phyloP scores from a whole-genome alignment of 1,140 invertebrate genomes.

The Danaus melanippus region DNA sequence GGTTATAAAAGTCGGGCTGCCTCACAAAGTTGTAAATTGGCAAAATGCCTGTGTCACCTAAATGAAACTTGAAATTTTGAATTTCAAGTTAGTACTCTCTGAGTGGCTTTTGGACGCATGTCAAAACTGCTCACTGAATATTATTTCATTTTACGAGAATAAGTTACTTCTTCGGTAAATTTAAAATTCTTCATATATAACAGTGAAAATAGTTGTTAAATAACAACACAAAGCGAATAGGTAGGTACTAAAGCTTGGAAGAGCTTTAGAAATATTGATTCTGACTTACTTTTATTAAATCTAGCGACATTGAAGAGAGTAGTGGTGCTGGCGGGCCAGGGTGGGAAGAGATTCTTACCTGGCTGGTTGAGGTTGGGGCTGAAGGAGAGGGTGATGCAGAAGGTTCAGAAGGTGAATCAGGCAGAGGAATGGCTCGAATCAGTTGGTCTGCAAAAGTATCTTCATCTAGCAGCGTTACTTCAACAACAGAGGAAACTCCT shows the following conservation, averaged over 20 bases:
- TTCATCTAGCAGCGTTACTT: slow-evolving; percentile 40
- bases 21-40: slow-evolving; percentile 21
- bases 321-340: slow-evolving; percentile 75
- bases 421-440: slow-evolving; percentile 52
- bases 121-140: slow-evolving; percentile 19
- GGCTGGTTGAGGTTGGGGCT: slow-evolving; percentile 91
- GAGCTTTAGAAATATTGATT: too few relatives aligned
- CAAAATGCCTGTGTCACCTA: slow-evolving; percentile 19
- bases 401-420: slow-evolving; percentile 77
- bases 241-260: too few relatives aligned
- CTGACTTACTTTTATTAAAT: slow-evolving; percentile 1
- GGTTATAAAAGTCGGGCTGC: slow-evolving; percentile 6
- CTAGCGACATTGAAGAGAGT: slow-evolving; percentile 45
- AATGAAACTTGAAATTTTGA: slow-evolving; percentile 22
- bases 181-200: too few relatives aligned
- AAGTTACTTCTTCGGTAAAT: too few relatives aligned
- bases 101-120: slow-evolving; percentile 24
- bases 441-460: slow-evolving; percentile 59
- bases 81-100: slow-evolving; percentile 23
- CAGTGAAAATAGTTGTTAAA: too few relatives aligned
- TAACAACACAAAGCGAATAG: too few relatives aligned
- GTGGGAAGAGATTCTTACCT: slow-evolving; percentile 88
- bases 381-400: slow-evolving; percentile 80
- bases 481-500: slow-evolving; percentile 61
- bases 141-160: neutral